Evolutionary conservation across 92 coral and sea anemone genomes (phyloP).

Genomic region (Porites cylindrica): DNA sequence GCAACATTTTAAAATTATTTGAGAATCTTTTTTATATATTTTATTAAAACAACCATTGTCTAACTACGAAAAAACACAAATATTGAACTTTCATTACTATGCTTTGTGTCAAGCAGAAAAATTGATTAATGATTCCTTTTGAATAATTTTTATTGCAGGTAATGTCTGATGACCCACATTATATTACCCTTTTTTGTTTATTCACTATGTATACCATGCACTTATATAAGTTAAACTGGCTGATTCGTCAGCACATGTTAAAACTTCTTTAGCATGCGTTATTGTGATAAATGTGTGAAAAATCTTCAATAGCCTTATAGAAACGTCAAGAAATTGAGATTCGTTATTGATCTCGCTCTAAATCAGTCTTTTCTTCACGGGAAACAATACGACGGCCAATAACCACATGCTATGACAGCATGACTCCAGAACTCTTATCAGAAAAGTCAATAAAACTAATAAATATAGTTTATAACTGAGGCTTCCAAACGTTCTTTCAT

Average conservation of each 20-base stretch:
- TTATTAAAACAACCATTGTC: neutral
- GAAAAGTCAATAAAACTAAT: conserved; percentile 1
- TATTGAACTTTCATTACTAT: neutral
- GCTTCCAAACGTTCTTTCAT: neutral
- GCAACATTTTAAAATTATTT: neutral
- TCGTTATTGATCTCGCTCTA: conserved; percentile 2
- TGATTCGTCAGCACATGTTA: neutral
- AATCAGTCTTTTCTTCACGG: conserved; percentile 2
- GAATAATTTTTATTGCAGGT: neutral
- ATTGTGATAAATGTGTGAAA: neutral
- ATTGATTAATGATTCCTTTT: neutral
- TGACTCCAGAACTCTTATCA: neutral
- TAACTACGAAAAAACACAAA: neutral
- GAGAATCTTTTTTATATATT: too few relatives aligned
- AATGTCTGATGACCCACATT: neutral
- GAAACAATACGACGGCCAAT: conserved; percentile 7
- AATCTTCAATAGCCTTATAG: conserved; percentile 1
- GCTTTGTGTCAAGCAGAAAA: neutral
- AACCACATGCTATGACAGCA: conserved; percentile 5
- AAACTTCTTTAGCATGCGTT: neutral
- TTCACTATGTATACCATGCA: neutral
- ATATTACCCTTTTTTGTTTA: neutral
- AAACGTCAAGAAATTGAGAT: conserved; percentile 14
- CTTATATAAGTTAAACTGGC: neutral
- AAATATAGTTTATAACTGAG: too few relatives aligned